phyloP scores from a whole-genome alignment of 2,888 invertebrate genomes.

The Euproctis similis region DNA sequence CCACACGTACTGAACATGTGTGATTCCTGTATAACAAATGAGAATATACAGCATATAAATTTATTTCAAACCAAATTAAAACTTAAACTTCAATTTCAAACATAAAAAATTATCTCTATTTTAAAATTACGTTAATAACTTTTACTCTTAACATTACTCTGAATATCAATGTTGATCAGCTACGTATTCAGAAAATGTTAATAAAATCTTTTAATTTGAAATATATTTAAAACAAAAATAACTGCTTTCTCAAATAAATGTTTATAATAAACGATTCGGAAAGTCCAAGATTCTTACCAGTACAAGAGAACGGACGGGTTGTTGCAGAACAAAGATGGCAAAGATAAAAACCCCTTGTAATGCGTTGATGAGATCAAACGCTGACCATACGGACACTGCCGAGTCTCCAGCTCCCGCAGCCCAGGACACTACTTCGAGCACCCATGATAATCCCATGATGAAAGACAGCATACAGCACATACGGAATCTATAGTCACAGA shows the following conservation, averaged over 20 bases:
- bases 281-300: slow-evolving; percentile 39
- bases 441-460: slow-evolving; percentile 83
- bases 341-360: slow-evolving; percentile 82
- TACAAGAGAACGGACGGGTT: slow-evolving; percentile 56
- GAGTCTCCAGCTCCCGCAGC: slow-evolving; percentile 68
- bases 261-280: too few species aligned
- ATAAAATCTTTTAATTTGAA: too few species aligned
- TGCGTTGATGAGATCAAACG: slow-evolving; percentile 81
- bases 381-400: slow-evolving; percentile 72
- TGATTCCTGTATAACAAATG: slow-evolving; percentile 48
- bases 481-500: slow-evolving; percentile 55
- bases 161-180: too few species aligned
- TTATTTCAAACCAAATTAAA: too few species aligned
- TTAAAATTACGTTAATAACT: too few species aligned
- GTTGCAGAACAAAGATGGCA: slow-evolving; percentile 76
- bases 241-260: too few species aligned
- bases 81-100: too few species aligned
- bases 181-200: too few species aligned
- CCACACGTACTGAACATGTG: slow-evolving; percentile 50
- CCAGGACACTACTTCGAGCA: slow-evolving; percentile 82
- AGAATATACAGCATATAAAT: too few species aligned
- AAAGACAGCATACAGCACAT: slow-evolving; percentile 77
- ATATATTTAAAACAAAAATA: too few species aligned
- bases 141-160: too few species aligned
- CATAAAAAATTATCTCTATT: too few species aligned